Conservation (phyloP, 2,888 invertebrate species). For the Schizaphis graminum region DNA sequence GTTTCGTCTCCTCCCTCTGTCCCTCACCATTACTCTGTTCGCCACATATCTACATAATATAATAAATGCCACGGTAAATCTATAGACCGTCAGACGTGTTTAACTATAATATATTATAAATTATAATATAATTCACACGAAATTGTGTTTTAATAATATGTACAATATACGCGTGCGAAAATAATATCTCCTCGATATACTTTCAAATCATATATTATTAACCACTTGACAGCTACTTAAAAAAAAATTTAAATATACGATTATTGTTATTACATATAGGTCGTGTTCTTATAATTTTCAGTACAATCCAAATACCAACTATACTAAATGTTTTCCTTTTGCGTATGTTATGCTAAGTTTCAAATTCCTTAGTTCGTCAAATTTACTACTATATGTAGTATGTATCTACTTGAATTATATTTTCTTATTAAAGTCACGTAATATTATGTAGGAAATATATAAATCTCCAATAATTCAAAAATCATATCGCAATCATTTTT, state of each 20-base stretch:
- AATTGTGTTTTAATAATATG: constrained; percentile 1
- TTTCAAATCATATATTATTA: constrained; percentile 17
- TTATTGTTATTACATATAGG: background rate
- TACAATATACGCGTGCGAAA: background rate
- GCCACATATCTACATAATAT: background rate
- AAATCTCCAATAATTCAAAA: background rate
- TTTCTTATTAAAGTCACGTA: background rate
- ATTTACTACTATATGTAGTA: background rate
- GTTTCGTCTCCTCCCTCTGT: background rate
- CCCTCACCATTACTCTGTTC: background rate
- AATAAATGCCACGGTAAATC: background rate
- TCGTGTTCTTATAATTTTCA: background rate
- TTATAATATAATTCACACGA: constrained; percentile 12
- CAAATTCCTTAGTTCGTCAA: background rate
- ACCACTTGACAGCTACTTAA: background rate
- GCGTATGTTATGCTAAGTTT: background rate
- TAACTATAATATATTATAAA: background rate
- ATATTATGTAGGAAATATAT: background rate
- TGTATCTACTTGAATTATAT: background rate
- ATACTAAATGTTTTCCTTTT: background rate
- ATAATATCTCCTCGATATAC: constrained; percentile 5
- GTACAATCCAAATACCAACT: background rate
- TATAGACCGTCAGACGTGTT: constrained; percentile 9
- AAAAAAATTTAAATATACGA: background rate
- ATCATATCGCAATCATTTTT: background rate